Percentiles rank a stretch among this genome's conserved stretches.
Evolutionary conservation across 1,140 invertebrate species (phyloP).

Genomic region (Calliopsis andreniformis): DNA sequence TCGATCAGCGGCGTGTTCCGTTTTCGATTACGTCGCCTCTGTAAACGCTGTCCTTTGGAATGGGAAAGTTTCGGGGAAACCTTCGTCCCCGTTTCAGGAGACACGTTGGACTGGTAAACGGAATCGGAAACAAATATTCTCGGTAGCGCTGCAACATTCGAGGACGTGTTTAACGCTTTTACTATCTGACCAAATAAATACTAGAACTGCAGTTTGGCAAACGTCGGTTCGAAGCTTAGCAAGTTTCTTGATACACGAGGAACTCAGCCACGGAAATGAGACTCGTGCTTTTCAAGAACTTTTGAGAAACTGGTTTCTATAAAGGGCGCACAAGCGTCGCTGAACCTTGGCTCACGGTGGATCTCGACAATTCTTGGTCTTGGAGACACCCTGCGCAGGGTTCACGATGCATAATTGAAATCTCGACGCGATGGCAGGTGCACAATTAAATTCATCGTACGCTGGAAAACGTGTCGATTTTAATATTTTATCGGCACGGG

Average conservation of each 20-base stretch:
- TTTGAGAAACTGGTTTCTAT: neutral
- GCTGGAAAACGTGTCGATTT: neutral
- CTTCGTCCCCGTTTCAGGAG: neutral
- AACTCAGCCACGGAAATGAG: neutral
- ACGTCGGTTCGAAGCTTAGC: neutral
- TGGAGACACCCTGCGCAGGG: too few species aligned
- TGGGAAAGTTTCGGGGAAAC: constrained; percentile 10
- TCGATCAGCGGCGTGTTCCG: constrained; percentile 15
- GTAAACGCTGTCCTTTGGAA: neutral
- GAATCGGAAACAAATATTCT: neutral
- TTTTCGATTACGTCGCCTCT: constrained; percentile 19
- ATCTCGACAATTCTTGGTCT: too few species aligned
- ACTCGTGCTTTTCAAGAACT: neutral
- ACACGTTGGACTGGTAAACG: neutral
- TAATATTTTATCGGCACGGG: neutral
- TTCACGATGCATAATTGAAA: too few species aligned
- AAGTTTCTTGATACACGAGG: neutral
- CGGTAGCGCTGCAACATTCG: neutral
- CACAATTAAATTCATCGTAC: too few species aligned
- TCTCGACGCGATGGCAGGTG: too few species aligned
- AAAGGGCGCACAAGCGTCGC: too few species aligned
- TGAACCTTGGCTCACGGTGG: too few species aligned
- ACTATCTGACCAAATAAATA: neutral
- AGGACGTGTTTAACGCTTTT: neutral
- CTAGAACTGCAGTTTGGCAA: neutral